Evolutionary conservation across 2,113 vertebrate species (phyloP).

Genomic region (Tricholaema leucomelas): DNA sequence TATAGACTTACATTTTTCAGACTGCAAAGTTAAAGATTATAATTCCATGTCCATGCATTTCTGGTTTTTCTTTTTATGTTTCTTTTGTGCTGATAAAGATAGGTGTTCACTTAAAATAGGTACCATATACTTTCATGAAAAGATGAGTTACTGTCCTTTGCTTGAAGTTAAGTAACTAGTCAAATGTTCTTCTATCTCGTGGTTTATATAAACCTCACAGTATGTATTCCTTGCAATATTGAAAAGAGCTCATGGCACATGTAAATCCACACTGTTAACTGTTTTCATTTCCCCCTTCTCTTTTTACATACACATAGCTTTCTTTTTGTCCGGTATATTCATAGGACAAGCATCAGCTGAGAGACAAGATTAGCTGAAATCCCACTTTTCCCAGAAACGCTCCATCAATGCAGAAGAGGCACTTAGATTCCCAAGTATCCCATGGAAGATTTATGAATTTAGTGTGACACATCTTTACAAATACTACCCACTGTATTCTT

Average conservation of each 20-base stretch:
- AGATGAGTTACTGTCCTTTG: background rate
- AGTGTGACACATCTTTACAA: background rate
- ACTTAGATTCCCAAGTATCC: background rate
- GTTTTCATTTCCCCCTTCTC: background rate
- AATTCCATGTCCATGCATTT: background rate
- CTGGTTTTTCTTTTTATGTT: background rate
- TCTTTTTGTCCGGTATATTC: background rate
- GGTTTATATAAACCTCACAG: background rate
- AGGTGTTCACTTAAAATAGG: background rate
- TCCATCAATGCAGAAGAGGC: background rate
- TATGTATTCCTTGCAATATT: background rate
- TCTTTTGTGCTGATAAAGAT: background rate
- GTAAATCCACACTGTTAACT: background rate
- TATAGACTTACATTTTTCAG: background rate
- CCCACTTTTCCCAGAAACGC: background rate
- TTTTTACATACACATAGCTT: background rate
- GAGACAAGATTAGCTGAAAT: background rate
- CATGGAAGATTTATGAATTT: background rate
- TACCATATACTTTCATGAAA: background rate
- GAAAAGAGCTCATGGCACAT: background rate
- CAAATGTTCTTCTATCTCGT: background rate
- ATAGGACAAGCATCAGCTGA: background rate
- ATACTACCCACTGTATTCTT: background rate
- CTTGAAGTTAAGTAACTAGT: slow-evolving; percentile 1
- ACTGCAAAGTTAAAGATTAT: background rate